phyloP scores from a whole-genome alignment of 2,113 vertebrate species.

The Centropus unirufus region DNA sequence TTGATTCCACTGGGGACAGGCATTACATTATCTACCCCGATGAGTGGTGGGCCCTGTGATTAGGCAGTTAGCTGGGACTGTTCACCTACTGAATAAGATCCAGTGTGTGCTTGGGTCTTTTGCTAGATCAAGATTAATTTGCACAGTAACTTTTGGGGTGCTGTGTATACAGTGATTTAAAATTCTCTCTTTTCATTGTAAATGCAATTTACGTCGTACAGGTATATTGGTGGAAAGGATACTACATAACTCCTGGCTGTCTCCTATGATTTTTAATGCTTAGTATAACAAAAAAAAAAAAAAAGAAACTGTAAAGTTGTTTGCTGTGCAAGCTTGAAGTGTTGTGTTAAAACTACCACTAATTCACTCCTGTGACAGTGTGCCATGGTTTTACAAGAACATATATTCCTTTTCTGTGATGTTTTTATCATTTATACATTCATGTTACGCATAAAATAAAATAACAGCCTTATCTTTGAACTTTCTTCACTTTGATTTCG shows the following conservation, averaged over 20 bases:
- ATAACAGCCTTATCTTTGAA: background rate
- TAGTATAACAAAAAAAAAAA: constrained; percentile 31
- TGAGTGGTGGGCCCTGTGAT: background rate
- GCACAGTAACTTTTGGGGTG: background rate
- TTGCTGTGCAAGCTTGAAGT: background rate
- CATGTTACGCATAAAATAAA: constrained; percentile 38
- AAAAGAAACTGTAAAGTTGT: background rate
- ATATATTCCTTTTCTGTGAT: background rate
- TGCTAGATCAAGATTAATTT: constrained; percentile 2
- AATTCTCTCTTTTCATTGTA: background rate
- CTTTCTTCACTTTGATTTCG: background rate
- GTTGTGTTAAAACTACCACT: background rate
- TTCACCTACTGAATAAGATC: background rate
- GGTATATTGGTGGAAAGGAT: background rate
- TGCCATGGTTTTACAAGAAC: background rate
- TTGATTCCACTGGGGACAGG: background rate
- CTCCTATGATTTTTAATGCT: background rate
- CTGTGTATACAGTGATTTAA: background rate
- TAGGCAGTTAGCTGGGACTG: background rate
- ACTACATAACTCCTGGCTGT: background rate
- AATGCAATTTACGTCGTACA: background rate
- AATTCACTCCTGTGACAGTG: background rate
- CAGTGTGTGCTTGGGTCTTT: background rate
- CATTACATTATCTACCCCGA: background rate
- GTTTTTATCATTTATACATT: background rate